Conservation (phyloP, 23 tunicate species). For the Botrylloides violaceus region DNA sequence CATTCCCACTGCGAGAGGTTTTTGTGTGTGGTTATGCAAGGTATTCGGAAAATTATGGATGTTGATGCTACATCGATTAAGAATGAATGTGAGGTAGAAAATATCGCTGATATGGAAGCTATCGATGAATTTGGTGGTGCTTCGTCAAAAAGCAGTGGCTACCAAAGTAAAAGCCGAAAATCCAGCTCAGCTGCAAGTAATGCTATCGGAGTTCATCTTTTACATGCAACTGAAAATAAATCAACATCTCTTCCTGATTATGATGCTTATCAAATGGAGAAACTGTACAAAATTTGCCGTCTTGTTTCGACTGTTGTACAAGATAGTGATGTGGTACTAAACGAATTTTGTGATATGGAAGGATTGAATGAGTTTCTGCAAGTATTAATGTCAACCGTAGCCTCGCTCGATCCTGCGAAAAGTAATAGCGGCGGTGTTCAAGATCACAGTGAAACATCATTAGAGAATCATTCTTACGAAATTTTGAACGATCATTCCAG, state of each 20-base stretch:
- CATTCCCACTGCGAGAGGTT: not conserved
- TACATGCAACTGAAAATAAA: not conserved
- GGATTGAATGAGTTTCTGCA: slow-evolving; percentile 46
- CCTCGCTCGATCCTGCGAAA: slow-evolving; percentile 26
- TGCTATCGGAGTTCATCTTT: too few relatives aligned
- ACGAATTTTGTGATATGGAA: slow-evolving; percentile 39
- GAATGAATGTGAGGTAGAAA: not conserved
- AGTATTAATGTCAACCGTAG: slow-evolving; percentile 32
- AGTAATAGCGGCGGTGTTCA: slow-evolving; percentile 23
- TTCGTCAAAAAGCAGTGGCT: slow-evolving; percentile 19
- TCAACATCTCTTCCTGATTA: slow-evolving; percentile 34
- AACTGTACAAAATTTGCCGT: slow-evolving; percentile 29
- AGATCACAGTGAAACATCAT: slow-evolving; percentile 27
- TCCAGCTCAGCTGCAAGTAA: not conserved
- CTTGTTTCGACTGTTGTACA: slow-evolving; percentile 54
- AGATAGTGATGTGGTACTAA: slow-evolving; percentile 19
- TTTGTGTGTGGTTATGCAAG: not conserved
- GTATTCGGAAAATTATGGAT: not conserved
- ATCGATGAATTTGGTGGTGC: not conserved
- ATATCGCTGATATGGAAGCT: not conserved
- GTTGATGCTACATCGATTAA: not conserved
- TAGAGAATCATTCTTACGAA: slow-evolving; percentile 21
- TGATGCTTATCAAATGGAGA: slow-evolving; percentile 17
- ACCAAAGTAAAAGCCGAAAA: slow-evolving; percentile 13
- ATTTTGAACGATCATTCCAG: not conserved